phyloP scores from a whole-genome alignment of 2,797 vertebrate genomes.

The Hippopotamyrus pictus region DNA sequence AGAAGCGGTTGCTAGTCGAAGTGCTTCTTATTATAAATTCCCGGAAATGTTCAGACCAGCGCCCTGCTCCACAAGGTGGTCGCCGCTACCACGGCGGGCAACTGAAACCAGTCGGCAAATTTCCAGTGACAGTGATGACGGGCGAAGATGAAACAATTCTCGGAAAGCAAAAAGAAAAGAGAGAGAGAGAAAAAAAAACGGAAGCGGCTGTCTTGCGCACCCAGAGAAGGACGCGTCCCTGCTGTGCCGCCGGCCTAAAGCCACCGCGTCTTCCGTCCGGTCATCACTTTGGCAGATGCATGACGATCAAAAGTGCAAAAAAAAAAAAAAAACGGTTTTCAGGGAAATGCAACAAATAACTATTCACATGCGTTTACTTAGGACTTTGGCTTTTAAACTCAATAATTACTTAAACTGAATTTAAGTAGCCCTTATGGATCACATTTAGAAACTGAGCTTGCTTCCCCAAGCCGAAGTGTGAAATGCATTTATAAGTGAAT shows the following conservation, averaged over 20 bases:
- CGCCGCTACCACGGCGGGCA: background rate
- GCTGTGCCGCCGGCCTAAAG: background rate
- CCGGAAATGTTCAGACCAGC: background rate
- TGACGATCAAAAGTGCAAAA: background rate
- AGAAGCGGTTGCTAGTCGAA: background rate
- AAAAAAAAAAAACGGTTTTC: background rate
- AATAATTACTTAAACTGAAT: background rate
- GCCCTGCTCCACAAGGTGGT: background rate
- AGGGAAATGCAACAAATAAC: background rate
- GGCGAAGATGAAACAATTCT: background rate
- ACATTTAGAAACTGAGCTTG: background rate
- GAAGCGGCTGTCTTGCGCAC: background rate
- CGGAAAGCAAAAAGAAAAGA: background rate
- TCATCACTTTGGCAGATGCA: background rate
- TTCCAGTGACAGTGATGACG: background rate
- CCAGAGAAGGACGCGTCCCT: background rate
- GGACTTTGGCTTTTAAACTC: background rate
- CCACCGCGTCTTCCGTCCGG: background rate
- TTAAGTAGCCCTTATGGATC: background rate
- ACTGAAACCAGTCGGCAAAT: background rate
- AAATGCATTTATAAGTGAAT: background rate
- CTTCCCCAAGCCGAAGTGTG: background rate
- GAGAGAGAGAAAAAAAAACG: background rate
- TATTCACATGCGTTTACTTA: background rate
- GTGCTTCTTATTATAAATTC: background rate